A percentile compares a stretch with the other conserved stretches of the same genome.
phyloP scores from a whole-genome alignment of 2,113 vertebrate genomes.

The Rallus limicola region DNA sequence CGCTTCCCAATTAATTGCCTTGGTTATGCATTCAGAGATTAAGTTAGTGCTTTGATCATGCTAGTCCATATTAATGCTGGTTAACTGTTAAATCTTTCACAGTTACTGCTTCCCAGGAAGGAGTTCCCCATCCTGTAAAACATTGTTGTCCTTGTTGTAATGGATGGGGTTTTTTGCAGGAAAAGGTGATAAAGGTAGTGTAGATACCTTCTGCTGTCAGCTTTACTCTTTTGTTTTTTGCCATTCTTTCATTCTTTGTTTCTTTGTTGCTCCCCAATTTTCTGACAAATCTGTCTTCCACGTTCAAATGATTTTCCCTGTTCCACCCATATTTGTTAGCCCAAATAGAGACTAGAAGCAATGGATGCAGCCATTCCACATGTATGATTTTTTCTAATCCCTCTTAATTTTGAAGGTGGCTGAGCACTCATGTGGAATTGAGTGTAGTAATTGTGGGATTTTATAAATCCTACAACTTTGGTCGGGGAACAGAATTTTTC shows the following conservation, averaged over 20 bases:
- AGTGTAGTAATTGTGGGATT: background rate
- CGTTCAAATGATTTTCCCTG: background rate
- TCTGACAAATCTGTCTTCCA: background rate
- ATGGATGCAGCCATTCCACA: background rate
- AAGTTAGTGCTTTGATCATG: background rate
- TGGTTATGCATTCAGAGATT: background rate
- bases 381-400: background rate
- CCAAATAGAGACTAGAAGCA: background rate
- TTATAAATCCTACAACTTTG: background rate
- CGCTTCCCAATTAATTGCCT: background rate
- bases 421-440: background rate
- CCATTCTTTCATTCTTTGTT: background rate
- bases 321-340: background rate
- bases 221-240: background rate
- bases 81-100: background rate
- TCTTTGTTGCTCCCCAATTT: background rate
- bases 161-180: background rate
- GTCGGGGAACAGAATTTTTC: background rate
- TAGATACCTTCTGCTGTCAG: background rate
- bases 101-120: background rate
- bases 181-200: background rate
- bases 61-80: background rate
- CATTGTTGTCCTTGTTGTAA: background rate
- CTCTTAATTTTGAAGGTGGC: background rate
- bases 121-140: background rate